Base-by-base conservation (phyloP, 2,888 invertebrate genomes). In the Notodonta ziczac region DNA sequence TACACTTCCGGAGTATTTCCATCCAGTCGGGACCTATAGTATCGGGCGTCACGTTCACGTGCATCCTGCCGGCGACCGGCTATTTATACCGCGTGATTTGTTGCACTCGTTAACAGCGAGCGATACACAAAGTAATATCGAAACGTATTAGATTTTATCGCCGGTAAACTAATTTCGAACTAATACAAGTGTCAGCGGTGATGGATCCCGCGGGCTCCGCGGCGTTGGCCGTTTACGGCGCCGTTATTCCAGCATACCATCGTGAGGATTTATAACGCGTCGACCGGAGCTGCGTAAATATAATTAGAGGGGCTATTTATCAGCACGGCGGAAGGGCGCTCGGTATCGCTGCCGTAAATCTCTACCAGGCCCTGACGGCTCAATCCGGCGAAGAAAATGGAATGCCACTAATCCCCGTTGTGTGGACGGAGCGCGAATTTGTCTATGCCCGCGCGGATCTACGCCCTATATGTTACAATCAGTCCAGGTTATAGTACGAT, bases 221-320 rank as follows among this genome's bases (percentile, higher is more conserved):
- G 72, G 76, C 83, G 85, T 84, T 76, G 84, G 79, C 81, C 82
- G 82, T 86, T 84, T 82, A 83, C 81, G 83, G 77, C 73, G 72
- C 82, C 85, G 88, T 86, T 91, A 88, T 88, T 86, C 87, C 84
- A 78, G 81, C 88, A 90, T 90, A 87, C 89, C 86, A 73, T 69
- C 65, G 67, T 69, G 80, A 72, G 84, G 86, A 93, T 92, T 91
- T 92, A 93, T 91, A 82, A 87, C 83, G 82, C 83, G 87, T 84
- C 89, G 87, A 78, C 83, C 84, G 89, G 87, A 89, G 87, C 90
- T 87, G 89, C 90, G 92, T 93, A 92, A 93, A 92, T 93, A 93
- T 93, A 93, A 93, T 93, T 92, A 93, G 89, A 91, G 89, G 82
- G 87, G 88, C 90, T 87, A 92, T 93, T 91, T 91, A 91, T 93